Percentiles rank a stretch among this genome's conserved stretches.
Conservation (phyloP, 2,113 vertebrate species). For the Daphoenositta chrysoptera region DNA sequence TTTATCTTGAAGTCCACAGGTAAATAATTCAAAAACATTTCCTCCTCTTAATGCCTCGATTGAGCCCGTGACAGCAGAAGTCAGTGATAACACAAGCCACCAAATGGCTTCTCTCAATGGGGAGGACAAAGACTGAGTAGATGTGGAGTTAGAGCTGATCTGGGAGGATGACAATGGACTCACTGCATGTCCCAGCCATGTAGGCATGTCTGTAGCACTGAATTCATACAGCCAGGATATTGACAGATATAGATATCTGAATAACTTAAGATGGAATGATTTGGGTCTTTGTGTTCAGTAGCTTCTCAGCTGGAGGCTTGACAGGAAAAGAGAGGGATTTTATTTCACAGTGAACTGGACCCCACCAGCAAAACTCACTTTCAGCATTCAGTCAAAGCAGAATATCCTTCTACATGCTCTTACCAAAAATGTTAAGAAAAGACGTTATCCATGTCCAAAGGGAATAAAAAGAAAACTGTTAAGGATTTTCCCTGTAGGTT, state of each 20-base stretch:
- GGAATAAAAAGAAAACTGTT: not conserved
- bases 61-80: not conserved
- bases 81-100: not conserved
- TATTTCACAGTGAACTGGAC: not conserved
- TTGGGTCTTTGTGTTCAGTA: not conserved
- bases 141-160: not conserved
- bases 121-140: not conserved
- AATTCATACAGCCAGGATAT: not conserved
- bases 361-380: rapidly evolving
- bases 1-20: not conserved
- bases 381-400: not conserved
- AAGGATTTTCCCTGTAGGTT: not conserved
- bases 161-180: not conserved
- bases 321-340: not conserved
- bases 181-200: not conserved
- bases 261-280: not conserved
- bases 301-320: not conserved
- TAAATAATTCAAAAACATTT: not conserved
- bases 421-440: not conserved
- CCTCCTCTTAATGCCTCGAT: not conserved
- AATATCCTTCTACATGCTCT: not conserved
- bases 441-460: not conserved
- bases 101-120: not conserved
- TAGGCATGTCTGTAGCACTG: not conserved
- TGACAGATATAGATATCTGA: not conserved